These are phyloP conservation scores for Pollenia amentaria DNA, from an alignment of 2,888 invertebrate species.

Conservation along the genomic window DNA sequence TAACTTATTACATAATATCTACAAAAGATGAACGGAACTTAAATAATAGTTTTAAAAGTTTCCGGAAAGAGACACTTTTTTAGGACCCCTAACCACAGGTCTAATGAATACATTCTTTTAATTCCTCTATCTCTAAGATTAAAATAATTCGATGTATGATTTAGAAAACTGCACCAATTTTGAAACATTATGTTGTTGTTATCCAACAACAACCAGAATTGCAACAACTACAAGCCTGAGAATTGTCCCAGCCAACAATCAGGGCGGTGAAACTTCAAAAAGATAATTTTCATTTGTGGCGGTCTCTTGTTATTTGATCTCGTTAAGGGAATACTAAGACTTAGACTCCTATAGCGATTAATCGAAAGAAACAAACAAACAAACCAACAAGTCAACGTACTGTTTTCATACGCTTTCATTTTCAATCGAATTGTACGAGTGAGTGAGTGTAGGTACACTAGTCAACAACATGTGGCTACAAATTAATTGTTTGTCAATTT, in stretches of 20 bases:
- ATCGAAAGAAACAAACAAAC: constrained; percentile 22
- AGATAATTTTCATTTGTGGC: constrained; percentile 70
- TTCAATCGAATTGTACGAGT: not conserved
- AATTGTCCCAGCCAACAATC: constrained; percentile 34
- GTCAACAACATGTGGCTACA: constrained; percentile 63
- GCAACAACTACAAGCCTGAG: constrained; percentile 29
- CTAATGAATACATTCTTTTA: constrained; percentile 41
- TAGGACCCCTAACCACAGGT: not conserved
- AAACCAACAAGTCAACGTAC: constrained; percentile 2
- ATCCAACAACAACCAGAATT: constrained; percentile 3
- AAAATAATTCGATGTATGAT: constrained; percentile 27
- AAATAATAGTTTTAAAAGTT: too few species aligned
- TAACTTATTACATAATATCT: too few species aligned
- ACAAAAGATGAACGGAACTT: too few species aligned
- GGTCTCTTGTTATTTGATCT: constrained; percentile 69
- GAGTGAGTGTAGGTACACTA: not conserved
- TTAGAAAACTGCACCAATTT: constrained; percentile 70
- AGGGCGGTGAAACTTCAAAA: constrained; percentile 67
- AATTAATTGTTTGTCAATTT: constrained; percentile 70
- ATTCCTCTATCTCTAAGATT: not conserved
- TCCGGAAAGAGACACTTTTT: too few species aligned
- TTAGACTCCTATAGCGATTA: constrained; percentile 61
- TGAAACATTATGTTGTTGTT: constrained; percentile 59
- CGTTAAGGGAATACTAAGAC: constrained; percentile 71
- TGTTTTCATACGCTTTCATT: constrained; percentile 43